Base-by-base conservation (phyloP, 2,888 invertebrate species). In the Onthophagus sagittarius region DNA sequence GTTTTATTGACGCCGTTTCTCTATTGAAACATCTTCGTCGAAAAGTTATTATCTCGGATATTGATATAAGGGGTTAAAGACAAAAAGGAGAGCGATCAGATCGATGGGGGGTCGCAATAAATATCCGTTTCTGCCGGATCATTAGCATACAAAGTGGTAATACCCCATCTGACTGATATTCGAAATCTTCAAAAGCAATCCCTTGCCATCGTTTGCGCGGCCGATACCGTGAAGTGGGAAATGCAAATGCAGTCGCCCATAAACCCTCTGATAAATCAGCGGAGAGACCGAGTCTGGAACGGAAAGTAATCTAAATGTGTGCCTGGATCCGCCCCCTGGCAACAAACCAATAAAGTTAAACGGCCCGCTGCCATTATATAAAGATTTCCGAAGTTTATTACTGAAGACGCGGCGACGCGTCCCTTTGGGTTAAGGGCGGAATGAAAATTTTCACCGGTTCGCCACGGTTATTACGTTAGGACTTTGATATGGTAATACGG, bases 281-380 rank as follows among this genome's bases (percentile, higher is more conserved):
- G 67, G 67, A 31, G 32, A n/a, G 15, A 15, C 31, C 13, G 15
- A 23, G 23, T 15, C 31, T n/a, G 15, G 23, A 13, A 2, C 67
- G 67, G 67, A n/a, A n/a, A n/a, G 67, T 32, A 32, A n/a, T 32
- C 7, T n/a, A 67, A 31, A 32, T 23, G 67, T 15, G 67, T n/a
- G 31, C n/a, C n/a, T 13, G 63, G 14, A 14, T 63, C 63, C 63
- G 67, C 31, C 67, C 67, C 67, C 31, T 67, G 67, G 67, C 67
- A 67, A 67, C 67, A 67, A 67, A 67, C 67, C 67, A 67, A 67
- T 67, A 67, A 67, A 67, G 67, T 67, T 67, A 67, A 67, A 67
- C 67, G 67, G 31, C 11, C 67, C 31, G 31, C 67, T 31, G 67
- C 67, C 67, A 67, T 67, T 67, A 67, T 67, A 67, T 67, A 67